phyloP scores from a whole-genome alignment of 2,113 vertebrate genomes.

The Dinomys branickii region DNA sequence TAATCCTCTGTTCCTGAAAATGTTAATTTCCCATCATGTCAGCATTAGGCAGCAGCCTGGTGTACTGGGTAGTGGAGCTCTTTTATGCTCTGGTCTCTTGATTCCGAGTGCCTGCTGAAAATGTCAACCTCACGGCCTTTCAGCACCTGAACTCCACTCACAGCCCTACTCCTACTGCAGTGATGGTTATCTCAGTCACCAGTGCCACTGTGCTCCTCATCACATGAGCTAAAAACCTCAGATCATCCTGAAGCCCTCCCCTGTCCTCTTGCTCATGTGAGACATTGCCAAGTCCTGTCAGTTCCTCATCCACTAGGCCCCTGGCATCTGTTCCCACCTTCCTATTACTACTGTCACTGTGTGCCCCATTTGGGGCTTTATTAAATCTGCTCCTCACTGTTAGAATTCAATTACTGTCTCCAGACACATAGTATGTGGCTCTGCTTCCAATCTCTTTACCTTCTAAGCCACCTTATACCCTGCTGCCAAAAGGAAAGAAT shows the following conservation, averaged over 20 bases:
- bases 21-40: constrained; percentile 3
- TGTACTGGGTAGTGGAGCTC: neutral
- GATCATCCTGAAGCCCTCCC: neutral
- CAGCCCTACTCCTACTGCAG: neutral
- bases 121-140: constrained; percentile 51
- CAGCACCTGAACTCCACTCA: constrained; percentile 30
- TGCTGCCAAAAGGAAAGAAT: neutral
- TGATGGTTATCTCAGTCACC: neutral
- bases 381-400: constrained; percentile 42
- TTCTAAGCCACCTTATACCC: neutral
- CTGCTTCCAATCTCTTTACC: neutral
- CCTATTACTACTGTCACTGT: constrained; percentile 1
- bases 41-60: neutral
- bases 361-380: constrained; percentile 10
- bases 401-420: constrained; percentile 49
- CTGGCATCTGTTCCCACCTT: constrained; percentile 44
- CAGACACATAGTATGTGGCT: neutral
- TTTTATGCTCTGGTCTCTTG: neutral
- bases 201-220: neutral
- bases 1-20: constrained; percentile 50
- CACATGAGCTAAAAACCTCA: neutral
- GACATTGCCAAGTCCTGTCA: constrained; percentile 3
- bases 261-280: too few relatives aligned
- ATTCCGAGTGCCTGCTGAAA: constrained; percentile 7
- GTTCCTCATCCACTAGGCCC: neutral